Conservation (phyloP, 1,140 invertebrate genomes). For the Cydia amplana region DNA sequence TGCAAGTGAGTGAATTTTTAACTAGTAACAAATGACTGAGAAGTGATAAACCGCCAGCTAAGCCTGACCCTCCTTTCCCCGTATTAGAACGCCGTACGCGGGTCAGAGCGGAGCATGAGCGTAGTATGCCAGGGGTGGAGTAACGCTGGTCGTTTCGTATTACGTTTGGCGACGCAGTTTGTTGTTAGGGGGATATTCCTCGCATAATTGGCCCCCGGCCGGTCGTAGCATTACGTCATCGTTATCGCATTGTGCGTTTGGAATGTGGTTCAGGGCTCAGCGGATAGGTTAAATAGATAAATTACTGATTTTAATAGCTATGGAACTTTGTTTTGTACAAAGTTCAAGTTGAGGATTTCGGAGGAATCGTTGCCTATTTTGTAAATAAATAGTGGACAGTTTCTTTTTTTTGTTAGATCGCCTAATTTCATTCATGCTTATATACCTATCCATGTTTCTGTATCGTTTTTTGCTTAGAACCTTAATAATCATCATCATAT, state of each 20-base stretch:
- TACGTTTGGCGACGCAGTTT: conserved; percentile 48
- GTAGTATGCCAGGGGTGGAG: background rate
- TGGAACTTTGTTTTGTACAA: background rate
- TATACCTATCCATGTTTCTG: no score
- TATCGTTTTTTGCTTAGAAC: no score
- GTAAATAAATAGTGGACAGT: background rate
- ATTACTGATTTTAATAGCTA: background rate
- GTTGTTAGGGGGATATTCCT: conserved; percentile 59
- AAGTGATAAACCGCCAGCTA: background rate
- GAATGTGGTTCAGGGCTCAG: conserved; percentile 44
- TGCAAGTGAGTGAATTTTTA: conserved; percentile 32
- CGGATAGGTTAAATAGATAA: conserved; percentile 23
- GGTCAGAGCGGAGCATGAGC: background rate
- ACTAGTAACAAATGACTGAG: conserved; percentile 26
- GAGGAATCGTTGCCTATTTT: background rate
- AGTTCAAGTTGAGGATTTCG: no score
- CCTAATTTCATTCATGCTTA: background rate
- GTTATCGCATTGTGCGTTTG: conserved; percentile 46
- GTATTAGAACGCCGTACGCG: background rate
- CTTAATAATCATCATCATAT: no score
- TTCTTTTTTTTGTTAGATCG: background rate
- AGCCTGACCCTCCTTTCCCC: background rate
- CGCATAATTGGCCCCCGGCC: conserved; percentile 55
- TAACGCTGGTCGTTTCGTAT: background rate
- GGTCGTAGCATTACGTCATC: conserved; percentile 58